Base-by-base conservation (phyloP, 2,797 vertebrate genomes). In the Gephyroberyx darwinii region DNA sequence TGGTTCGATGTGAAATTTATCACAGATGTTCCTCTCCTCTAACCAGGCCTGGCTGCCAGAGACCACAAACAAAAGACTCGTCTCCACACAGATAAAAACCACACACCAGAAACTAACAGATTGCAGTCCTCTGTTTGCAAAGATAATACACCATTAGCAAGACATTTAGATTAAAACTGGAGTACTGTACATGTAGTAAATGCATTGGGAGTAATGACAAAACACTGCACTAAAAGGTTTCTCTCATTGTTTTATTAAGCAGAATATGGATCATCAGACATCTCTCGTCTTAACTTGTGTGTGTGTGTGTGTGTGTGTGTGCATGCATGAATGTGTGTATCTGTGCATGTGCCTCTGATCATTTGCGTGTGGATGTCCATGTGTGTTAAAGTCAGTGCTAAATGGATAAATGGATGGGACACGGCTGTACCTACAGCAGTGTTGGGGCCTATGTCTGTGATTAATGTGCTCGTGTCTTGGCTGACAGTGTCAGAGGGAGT, bases 401-500 rank as follows among this genome's bases (percentile, higher is more conserved):
- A 91, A 88, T 78, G 81, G 87, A 77, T 90, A 86, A 91, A 90
- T 83, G 82, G 84, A 91, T 82, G 80, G 72, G 80, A 82, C 87
- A 78, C 53, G 48, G 55, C 76, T 86, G 64, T 79, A 84, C 75
- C 77, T 81, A 77, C 81, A 78, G 80, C 48, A 66, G 65, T 65
- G 62, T 75, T 78, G 63, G 71, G 53, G 52, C 80, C 81, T 71
- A 56, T 80, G 75, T 70, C 82, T 85, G 83, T 92, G 91, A 94
- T 93, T 91, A 89, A 93, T 92, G 89, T 63, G 69, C 81, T 81
- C 68, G 84, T 83, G 88, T 91, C 91, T 84, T 71, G 76, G 78
- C 91, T 82, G 92, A 92, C 90, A 86, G 90, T 91, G 92, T 95
- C 92, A 91, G 93, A 93, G 91, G 89, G 89, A 94, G 91, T 77